Base-by-base conservation (phyloP, 2,113 vertebrate genomes). In the Pelusios castaneus region DNA sequence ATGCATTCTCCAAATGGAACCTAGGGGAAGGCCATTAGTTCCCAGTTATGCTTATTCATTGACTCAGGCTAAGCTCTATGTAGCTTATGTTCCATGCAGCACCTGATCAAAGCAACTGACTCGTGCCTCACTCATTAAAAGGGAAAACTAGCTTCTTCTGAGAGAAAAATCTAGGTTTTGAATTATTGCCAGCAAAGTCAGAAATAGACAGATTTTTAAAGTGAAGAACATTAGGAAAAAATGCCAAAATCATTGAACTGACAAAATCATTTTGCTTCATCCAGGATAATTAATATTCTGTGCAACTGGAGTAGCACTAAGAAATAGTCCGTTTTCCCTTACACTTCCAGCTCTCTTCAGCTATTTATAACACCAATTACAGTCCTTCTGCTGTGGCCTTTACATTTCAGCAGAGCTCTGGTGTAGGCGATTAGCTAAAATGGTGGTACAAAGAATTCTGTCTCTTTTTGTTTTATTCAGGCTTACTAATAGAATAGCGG, bases 281-380 rank as follows among this genome's bases (percentile, higher is more conserved):
- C 63, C 10, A 19, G 45, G 31, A 34, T 89, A 67, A 82, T 86
- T 89, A 91, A 84, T 55, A 85, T 89, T 90, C 93, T 47, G 3
- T 14, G 88, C 83, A 78, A 63, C 84, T 79, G 67, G 89, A 70
- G 24, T 1, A 31, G 76, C 10, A 82, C 70, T 63, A 75, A 91
- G 78, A 76, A 85, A 34, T 9, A 2, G n/a, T 80, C 91, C 87
- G n/a, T 29, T 22, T 0, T 55, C 29, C n/a, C 43, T 5, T 47
- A 77, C 70, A 85, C 92, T 91, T 91, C 19, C 29, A 70, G 78
- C 87, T 89, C 80, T 0, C 1, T 43, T 75, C 9, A 43, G 29
- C 86, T 95, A 84, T 95, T 96, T 91, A 96, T 77, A 95, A 56
- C 52, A 80, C 85, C 79, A 80, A 54, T 80, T 76, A 19, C 70